phyloP scores from a whole-genome alignment of 2,797 vertebrate genomes.

The Tragelaphus oryx region DNA sequence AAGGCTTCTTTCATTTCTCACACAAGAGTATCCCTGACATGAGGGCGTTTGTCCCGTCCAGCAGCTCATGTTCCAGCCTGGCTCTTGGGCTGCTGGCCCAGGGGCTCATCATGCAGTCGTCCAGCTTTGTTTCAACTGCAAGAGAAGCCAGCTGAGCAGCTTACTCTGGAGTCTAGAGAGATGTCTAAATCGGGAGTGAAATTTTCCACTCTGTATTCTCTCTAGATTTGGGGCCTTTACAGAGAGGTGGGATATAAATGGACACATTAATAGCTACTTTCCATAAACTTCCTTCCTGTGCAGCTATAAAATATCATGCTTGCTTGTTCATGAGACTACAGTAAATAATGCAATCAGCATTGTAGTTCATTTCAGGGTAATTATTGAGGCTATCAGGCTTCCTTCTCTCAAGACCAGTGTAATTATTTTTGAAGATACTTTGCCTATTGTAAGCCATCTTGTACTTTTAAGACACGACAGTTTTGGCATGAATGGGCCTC shows the following conservation, averaged over 20 bases:
- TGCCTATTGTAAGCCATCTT: background rate
- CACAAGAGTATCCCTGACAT: conserved; percentile 30
- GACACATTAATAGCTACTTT: conserved; percentile 43
- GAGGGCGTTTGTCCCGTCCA: background rate
- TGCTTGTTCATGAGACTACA: background rate
- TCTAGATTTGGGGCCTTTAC: background rate
- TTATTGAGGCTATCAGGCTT: background rate
- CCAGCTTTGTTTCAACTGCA: background rate
- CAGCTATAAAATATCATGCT: background rate
- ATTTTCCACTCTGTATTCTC: conserved; percentile 45
- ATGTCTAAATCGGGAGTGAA: conserved; percentile 52
- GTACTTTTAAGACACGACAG: background rate
- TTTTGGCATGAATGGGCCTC: conserved; percentile 28
- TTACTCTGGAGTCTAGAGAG: conserved; percentile 36
- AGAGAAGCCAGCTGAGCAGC: background rate
- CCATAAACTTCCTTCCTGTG: conserved; percentile 48
- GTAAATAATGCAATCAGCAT: conserved; percentile 9
- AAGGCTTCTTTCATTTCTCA: conserved; percentile 46
- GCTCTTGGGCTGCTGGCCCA: background rate
- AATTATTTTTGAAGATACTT: conserved; percentile 12
- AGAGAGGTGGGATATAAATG: conserved; percentile 41
- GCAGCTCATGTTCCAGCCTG: background rate
- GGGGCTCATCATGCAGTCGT: background rate
- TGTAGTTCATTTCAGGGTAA: background rate
- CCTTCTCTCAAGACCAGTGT: background rate